Percentiles rank a stretch among this genome's conserved stretches.
These are phyloP conservation scores for Lophius piscatorius DNA, from an alignment of 2,113 vertebrate species.

Conservation along the genomic window DNA sequence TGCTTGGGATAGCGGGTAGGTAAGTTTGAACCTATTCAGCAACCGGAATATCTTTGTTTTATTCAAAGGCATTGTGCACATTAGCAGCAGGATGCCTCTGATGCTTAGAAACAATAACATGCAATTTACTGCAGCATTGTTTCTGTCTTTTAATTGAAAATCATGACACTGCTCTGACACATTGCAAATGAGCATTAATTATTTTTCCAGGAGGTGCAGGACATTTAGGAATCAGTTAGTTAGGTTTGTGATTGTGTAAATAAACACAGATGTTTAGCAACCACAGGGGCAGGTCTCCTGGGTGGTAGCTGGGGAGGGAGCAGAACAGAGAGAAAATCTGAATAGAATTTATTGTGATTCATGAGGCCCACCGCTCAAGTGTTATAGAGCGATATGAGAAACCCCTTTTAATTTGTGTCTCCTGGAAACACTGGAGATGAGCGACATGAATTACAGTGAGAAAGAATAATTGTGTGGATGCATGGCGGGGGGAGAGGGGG, in stretches of 20 bases:
- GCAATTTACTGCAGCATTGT: slow-evolving; percentile 63
- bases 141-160: slow-evolving; percentile 59
- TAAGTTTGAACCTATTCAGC: neutral
- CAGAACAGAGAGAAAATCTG: slow-evolving; percentile 66
- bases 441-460: slow-evolving; percentile 79
- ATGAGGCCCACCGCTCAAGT: slow-evolving; percentile 78
- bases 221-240: slow-evolving; percentile 78
- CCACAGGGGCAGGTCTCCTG: slow-evolving; percentile 67
- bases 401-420: slow-evolving; percentile 80
- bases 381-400: slow-evolving; percentile 79
- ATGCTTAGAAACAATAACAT: slow-evolving; percentile 42
- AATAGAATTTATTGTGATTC: slow-evolving; percentile 85
- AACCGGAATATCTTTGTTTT: slow-evolving; percentile 28
- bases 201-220: slow-evolving; percentile 46
- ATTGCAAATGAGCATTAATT: slow-evolving; percentile 77
- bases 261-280: slow-evolving; percentile 80
- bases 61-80: slow-evolving; percentile 34
- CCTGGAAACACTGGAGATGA: slow-evolving; percentile 74
- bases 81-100: slow-evolving; percentile 11
- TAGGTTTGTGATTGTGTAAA: slow-evolving; percentile 81
- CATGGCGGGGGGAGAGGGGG: neutral
- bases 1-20: neutral
- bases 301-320: slow-evolving; percentile 59
- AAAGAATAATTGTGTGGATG: slow-evolving; percentile 42
- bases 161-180: slow-evolving; percentile 60